Evolutionary conservation across 2,113 vertebrate genomes (phyloP).

Genomic region (Polypterus bichir): DNA sequence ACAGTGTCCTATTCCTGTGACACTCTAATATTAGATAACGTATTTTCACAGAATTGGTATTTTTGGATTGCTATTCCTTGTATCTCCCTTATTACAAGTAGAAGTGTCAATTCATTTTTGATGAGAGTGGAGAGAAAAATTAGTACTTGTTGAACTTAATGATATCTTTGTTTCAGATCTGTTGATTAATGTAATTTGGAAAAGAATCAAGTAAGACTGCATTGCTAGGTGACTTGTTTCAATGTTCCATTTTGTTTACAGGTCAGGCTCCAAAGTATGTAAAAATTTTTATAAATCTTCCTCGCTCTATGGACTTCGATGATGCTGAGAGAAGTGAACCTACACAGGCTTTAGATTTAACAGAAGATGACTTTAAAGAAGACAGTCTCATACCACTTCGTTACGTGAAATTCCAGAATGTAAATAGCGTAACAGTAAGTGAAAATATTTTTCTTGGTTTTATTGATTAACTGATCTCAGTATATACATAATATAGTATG

Average conservation of each 20-base stretch:
- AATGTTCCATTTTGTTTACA: constrained; percentile 27
- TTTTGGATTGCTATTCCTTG: too few species aligned
- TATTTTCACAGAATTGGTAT: not conserved
- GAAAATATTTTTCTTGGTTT: not conserved
- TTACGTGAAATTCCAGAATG: constrained; percentile 96
- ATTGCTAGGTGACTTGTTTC: not conserved
- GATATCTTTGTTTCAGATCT: too few species aligned
- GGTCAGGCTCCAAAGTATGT: constrained; percentile 80
- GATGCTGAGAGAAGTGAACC: constrained; percentile 85
- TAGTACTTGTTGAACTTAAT: too few species aligned
- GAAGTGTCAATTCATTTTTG: too few species aligned
- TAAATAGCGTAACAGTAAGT: constrained; percentile 92
- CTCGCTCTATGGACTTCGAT: constrained; percentile 91
- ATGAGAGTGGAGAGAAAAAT: too few species aligned
- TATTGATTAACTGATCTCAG: not conserved
- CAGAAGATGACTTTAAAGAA: constrained; percentile 77
- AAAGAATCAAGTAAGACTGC: too few species aligned
- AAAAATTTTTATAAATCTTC: constrained; percentile 93
- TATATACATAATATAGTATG: too few species aligned
- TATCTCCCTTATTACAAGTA: too few species aligned
- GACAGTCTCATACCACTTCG: constrained; percentile 77
- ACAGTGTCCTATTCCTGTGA: too few species aligned
- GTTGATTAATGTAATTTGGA: too few species aligned
- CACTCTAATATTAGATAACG: not conserved
- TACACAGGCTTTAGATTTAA: constrained; percentile 76